Evolutionary conservation across 2,888 invertebrate genomes (phyloP).

Genomic region (Campaea margaritaria): DNA sequence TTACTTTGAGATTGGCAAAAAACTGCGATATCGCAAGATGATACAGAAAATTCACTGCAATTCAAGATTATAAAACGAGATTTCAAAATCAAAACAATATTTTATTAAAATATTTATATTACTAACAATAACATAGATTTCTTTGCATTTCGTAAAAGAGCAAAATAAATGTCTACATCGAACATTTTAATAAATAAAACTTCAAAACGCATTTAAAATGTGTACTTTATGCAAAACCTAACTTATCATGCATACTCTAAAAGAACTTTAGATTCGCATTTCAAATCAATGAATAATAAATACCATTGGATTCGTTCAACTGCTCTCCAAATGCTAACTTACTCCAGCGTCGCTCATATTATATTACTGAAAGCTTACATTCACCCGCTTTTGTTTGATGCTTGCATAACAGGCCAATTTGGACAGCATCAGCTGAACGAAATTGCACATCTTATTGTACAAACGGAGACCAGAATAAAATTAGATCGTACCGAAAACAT

Average conservation of each 20-base stretch:
- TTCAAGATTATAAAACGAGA: not conserved
- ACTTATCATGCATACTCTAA: constrained; percentile 36
- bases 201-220: constrained; percentile 44
- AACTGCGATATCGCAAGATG: not conserved
- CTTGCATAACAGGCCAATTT: constrained; percentile 68
- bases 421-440: constrained; percentile 65
- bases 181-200: constrained; percentile 36
- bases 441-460: constrained; percentile 70
- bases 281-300: constrained; percentile 55
- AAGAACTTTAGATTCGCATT: constrained; percentile 43
- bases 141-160: no score
- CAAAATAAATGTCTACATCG: constrained; percentile 6
- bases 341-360: constrained; percentile 56
- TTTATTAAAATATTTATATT: no score
- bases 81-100: no score
- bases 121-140: no score
- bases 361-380: constrained; percentile 56
- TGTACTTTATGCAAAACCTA: constrained; percentile 38
- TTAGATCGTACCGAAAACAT: constrained; percentile 66
- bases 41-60: not conserved
- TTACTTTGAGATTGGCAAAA: not conserved
- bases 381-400: constrained; percentile 65
- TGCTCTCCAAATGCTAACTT: constrained; percentile 53
- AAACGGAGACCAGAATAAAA: constrained; percentile 68
- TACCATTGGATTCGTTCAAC: constrained; percentile 45